Conservation (phyloP, 2,888 invertebrate species). For the Ormyrus thymus region DNA sequence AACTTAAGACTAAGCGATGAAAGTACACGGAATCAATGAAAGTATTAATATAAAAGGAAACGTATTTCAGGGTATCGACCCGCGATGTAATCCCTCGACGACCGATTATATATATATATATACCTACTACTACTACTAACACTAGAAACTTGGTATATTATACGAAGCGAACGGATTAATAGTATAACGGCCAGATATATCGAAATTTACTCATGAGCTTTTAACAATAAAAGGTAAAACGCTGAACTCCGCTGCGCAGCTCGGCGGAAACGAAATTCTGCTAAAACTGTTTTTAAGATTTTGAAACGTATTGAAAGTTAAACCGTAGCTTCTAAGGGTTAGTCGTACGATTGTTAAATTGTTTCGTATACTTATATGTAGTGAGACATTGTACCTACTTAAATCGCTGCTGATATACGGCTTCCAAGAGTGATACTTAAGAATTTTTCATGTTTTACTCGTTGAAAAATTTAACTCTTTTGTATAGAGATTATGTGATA, state of each 20-base stretch:
- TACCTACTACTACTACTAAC: constrained; percentile 4
- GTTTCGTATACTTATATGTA: constrained; percentile 1
- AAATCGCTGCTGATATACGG: not conserved
- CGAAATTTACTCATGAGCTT: constrained; percentile 52
- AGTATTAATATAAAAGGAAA: not conserved
- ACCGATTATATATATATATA: constrained; percentile 27
- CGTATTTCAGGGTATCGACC: constrained; percentile 14
- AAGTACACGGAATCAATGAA: constrained; percentile 31
- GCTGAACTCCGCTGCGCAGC: constrained; percentile 12
- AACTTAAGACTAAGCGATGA: constrained; percentile 43
- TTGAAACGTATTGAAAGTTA: constrained; percentile 45
- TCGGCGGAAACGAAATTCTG: constrained; percentile 15
- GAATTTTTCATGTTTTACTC: not conserved
- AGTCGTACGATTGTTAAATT: constrained; percentile 22
- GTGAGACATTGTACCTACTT: not conserved
- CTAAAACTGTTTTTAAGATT: constrained; percentile 44
- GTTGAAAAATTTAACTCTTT: too few species aligned
- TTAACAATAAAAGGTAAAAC: constrained; percentile 23
- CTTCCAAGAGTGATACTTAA: not conserved
- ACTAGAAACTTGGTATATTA: constrained; percentile 15
- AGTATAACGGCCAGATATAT: constrained; percentile 38
- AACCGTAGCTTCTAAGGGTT: constrained; percentile 25
- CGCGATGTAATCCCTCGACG: constrained; percentile 12
- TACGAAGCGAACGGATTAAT: constrained; percentile 7
- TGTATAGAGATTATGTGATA: too few species aligned